Base-by-base conservation (phyloP, 2,797 vertebrate species). In the Sebastes cheni region DNA sequence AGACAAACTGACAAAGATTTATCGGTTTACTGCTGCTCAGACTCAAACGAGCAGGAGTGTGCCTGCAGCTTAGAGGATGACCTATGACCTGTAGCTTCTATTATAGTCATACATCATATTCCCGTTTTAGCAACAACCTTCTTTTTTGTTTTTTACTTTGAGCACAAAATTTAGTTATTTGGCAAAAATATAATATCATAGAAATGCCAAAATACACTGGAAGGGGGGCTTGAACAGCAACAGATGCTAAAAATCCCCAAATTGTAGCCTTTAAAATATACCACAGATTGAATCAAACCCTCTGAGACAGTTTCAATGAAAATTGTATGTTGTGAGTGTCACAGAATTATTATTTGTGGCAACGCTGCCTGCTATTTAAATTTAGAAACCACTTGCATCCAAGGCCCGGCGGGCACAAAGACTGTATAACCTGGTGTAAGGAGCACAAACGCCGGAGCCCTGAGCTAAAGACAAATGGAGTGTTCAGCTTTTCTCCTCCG, bases 211-310 rank as follows among this genome's bases (percentile, higher is more conserved):
- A 20, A 46, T 46, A 20, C 42, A 46, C 42, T 46, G 1, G 1
- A 46, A 7, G 42, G 42, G 36, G 16, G 7, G 16, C 42, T 46
- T 46, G 3, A 52, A 52, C 11, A 32, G 18, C 25, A 67, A 12
- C 9, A 14, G 10, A 4, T 36, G 50, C 50, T 34, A 29, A 60
- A 76, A 8, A 72, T 68, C 34, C 22, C 29, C 23, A 4, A 83
- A 85, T 72, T 18, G 72, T 18, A 79, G 27, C 39, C 68, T 60
- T 64, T 29, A 67, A 68, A 29, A 62, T 34, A 79, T 3, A 23
- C n/a, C 5, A 27, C 22, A 36, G 64, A 67, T 70, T 32, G 58
- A 64, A 69, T 75, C 54, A 60, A 60, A 62, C 56, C n/a, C 13
- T 23, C 5, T 23, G 72, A 71, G 36, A 64, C 5, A 0, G 5